These are phyloP conservation scores for Epicampocera succincta DNA, from an alignment of 2,888 invertebrate species.

Conservation along the genomic window DNA sequence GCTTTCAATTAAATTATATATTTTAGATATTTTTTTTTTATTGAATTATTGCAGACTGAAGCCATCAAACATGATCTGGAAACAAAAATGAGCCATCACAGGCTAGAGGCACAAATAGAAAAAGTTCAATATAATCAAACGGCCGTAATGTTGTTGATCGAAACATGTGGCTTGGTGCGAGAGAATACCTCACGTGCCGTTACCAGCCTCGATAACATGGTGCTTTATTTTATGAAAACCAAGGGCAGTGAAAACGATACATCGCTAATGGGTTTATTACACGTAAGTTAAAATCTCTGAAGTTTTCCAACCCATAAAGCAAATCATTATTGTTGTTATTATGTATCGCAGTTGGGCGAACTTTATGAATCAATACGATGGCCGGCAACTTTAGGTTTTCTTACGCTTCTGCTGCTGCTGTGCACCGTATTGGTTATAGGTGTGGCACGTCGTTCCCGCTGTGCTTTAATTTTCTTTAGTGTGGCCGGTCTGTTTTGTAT, in stretches of 20 bases:
- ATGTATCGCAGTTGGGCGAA: slow-evolving; percentile 78
- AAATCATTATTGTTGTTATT: slow-evolving; percentile 48
- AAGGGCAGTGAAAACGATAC: slow-evolving; percentile 81
- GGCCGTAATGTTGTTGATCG: slow-evolving; percentile 87
- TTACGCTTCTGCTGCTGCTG: slow-evolving; percentile 79
- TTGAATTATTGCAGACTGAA: slow-evolving; percentile 84
- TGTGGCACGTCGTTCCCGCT: slow-evolving; percentile 85
- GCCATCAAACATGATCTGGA: slow-evolving; percentile 89
- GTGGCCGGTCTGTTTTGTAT: slow-evolving; percentile 87
- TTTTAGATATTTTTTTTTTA: slow-evolving; percentile 23
- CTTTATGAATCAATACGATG: slow-evolving; percentile 81
- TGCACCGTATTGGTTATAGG: slow-evolving; percentile 81
- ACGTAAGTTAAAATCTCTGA: slow-evolving; percentile 74
- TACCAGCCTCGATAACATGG: slow-evolving; percentile 81
- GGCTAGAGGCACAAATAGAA: slow-evolving; percentile 89
- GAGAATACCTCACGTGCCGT: slow-evolving; percentile 89
- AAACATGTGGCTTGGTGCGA: slow-evolving; percentile 86
- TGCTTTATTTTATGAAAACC: slow-evolving; percentile 81
- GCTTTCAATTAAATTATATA: slow-evolving; percentile 11
- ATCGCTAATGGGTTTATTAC: slow-evolving; percentile 79
- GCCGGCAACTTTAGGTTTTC: slow-evolving; percentile 81
- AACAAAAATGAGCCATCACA: slow-evolving; percentile 86
- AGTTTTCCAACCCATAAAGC: slow-evolving; percentile 6
- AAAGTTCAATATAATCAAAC: slow-evolving; percentile 90
- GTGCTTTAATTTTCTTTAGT: slow-evolving; percentile 94